Percentiles rank a stretch among this genome's conserved stretches.
Conservation (phyloP, 1,140 invertebrate species). For the Drosophila ercepeae region DNA sequence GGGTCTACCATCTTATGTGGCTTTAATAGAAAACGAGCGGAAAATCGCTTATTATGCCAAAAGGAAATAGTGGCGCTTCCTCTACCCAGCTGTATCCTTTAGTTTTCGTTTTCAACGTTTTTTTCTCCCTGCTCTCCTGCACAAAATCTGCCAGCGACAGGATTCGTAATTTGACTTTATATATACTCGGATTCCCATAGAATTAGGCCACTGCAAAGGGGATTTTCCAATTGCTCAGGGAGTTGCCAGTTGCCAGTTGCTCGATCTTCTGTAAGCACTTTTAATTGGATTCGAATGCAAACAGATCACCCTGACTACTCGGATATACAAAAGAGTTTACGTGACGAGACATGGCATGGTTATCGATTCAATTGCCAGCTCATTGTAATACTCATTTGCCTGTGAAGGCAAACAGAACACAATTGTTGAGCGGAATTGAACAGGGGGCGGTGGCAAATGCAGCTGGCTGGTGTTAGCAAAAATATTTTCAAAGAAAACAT, state of each 20-base stretch:
- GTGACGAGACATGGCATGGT: constrained; percentile 28
- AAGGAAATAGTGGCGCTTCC: constrained; percentile 47
- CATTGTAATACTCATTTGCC: constrained; percentile 43
- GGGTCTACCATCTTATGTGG: constrained; percentile 67
- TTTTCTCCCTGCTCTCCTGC: not conserved
- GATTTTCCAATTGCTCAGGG: constrained; percentile 18
- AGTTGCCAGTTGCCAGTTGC: not conserved
- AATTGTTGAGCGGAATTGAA: constrained; percentile 10
- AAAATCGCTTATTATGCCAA: constrained; percentile 74
- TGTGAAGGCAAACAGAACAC: constrained; percentile 40
- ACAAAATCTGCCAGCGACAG: constrained; percentile 40
- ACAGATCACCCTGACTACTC: constrained; percentile 1
- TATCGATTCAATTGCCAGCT: constrained; percentile 49
- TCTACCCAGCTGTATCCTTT: constrained; percentile 15
- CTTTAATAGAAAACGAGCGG: constrained; percentile 78
- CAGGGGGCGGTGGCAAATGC: not conserved
- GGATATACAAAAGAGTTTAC: constrained; percentile 13
- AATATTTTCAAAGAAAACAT: constrained; percentile 80
- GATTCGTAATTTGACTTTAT: constrained; percentile 41
- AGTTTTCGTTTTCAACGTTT: not conserved
- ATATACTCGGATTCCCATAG: not conserved
- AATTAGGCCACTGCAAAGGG: constrained; percentile 25
- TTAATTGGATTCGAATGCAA: constrained; percentile 42
- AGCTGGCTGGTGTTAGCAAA: constrained; percentile 60
- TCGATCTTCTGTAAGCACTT: constrained; percentile 9